Conservation (phyloP, 2,888 invertebrate genomes). For the Cartodere bifasciata region DNA sequence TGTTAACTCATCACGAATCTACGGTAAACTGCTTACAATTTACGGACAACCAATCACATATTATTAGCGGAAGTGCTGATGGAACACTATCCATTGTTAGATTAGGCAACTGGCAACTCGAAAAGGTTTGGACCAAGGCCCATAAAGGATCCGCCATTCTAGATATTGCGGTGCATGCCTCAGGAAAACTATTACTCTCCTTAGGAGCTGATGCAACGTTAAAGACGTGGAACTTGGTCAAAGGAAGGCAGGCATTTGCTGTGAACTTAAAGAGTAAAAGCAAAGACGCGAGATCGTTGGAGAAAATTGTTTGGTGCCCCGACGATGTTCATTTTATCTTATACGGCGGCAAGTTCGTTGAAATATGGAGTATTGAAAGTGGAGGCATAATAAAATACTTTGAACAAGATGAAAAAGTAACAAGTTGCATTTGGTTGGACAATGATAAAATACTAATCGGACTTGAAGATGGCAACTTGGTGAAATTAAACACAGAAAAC, state of each 20-base stretch:
- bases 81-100: conserved; percentile 71
- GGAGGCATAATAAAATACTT: conserved; percentile 59
- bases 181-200: conserved; percentile 78
- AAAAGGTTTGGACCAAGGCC: conserved; percentile 70
- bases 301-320: conserved; percentile 51
- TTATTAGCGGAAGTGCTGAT: conserved; percentile 76
- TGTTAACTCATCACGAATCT: conserved; percentile 70
- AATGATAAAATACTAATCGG: conserved; percentile 54
- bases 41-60: conserved; percentile 60
- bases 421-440: conserved; percentile 55
- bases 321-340: conserved; percentile 66
- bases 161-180: conserved; percentile 72
- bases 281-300: conserved; percentile 30
- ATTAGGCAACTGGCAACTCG: conserved; percentile 73
- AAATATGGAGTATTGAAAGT: conserved; percentile 69
- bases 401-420: conserved; percentile 55
- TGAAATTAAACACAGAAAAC: conserved; percentile 42
- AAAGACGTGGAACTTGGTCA: conserved; percentile 88
- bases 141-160: conserved; percentile 69
- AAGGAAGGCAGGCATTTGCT: conserved; percentile 80
- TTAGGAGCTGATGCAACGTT: conserved; percentile 74
- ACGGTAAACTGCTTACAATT: conserved; percentile 71
- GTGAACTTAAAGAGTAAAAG: conserved; percentile 69
- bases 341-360: conserved; percentile 55
- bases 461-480: conserved; percentile 60